Base-by-base conservation (phyloP, 2,888 invertebrate genomes). In the Metallyticus violacea region DNA sequence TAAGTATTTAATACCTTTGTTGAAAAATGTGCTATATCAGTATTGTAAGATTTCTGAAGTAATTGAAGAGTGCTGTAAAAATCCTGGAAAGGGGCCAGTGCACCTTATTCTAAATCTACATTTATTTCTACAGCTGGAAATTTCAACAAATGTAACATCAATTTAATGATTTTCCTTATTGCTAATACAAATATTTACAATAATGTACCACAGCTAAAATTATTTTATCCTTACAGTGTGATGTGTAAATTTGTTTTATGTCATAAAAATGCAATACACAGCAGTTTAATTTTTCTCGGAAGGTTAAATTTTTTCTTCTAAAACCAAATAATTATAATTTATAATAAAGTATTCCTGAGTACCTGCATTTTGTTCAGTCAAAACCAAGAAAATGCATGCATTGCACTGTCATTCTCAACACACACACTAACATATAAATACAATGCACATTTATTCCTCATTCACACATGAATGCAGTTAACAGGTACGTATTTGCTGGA, bases 401-500 rank as follows among this genome's bases (percentile, higher is more conserved):
- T 62, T 62, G 40, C 40, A 62, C 40, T 62, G 22, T 22, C 40
- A 62, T 62, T 62, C 40, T 62, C 22, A n/a, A 62, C 40, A 62
- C 1, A 62, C 22, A 15, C 40, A 15, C 9, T 62, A 22, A 15
- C 9, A 62, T 22, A 40, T 40, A 62, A 62, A 62, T 62, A 62
- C 40, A 62, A 15, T 62, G 40, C 40, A 62, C 40, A 62, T 62
- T 62, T 62, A 62, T 3, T 62, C 40, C 40, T 62, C 40, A 62
- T 22, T 62, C 27, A 30, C 40, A 77, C 76, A 29, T 25, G 22
- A 62, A 79, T 26, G 79, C 29, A 78, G 2, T 85, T 85, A 85
- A 85, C 85, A 85, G 85, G 85, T 85, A 85, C 85, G 22, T 79
- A 79, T 79, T 85, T 79, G 40, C 79, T 85, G 79, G 80, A 85